These are phyloP conservation scores for Phataginus tetradactyla DNA, from an alignment of 2,797 vertebrate species.

Conservation along the genomic window DNA sequence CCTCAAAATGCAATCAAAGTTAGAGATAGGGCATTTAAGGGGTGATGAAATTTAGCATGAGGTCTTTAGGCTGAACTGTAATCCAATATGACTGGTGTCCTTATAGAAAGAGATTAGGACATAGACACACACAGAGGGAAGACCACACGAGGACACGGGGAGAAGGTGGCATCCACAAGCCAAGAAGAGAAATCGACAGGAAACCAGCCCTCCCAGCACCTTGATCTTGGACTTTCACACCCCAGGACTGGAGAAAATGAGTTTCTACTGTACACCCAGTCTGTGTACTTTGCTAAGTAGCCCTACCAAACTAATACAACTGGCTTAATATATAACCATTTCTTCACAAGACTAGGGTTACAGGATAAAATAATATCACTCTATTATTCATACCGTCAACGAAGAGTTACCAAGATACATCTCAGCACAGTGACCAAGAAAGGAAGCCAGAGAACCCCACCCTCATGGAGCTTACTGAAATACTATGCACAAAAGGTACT, in stretches of 20 bases:
- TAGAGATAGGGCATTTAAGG: not conserved
- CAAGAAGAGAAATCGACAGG: not conserved
- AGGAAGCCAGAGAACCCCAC: not conserved
- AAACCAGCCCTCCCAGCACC: rapidly evolving
- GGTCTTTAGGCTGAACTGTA: not conserved
- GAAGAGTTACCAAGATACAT: not conserved
- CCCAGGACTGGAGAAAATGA: not conserved
- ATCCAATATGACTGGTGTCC: not conserved
- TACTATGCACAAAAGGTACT: not conserved
- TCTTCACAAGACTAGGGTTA: not conserved
- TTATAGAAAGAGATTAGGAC: not conserved
- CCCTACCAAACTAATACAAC: not conserved
- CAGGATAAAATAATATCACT: not conserved
- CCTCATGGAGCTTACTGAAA: not conserved
- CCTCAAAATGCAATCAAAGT: not conserved
- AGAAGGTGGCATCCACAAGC: not conserved
- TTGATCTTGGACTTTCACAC: not conserved
- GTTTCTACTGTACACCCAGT: not conserved
- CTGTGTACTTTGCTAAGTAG: not conserved
- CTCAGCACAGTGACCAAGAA: not conserved
- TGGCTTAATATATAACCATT: not conserved
- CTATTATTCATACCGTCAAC: not conserved
- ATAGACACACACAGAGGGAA: not conserved
- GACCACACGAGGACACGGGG: not conserved
- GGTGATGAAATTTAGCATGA: not conserved